Evolutionary conservation across 2,888 invertebrate species (phyloP), one percentile per base, ranked within the genome.

Genomic region (Mamestra brassicae): DNA sequence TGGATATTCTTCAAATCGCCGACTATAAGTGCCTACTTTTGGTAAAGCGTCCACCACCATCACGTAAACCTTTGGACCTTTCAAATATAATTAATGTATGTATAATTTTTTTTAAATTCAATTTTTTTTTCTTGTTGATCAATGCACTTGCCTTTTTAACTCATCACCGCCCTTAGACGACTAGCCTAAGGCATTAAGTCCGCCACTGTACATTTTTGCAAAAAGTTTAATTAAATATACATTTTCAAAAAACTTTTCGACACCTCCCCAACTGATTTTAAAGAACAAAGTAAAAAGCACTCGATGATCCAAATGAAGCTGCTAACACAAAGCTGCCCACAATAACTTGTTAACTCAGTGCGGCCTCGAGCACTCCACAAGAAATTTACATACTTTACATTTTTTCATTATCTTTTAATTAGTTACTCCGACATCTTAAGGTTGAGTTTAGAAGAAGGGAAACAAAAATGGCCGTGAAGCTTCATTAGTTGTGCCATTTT

Each of bases 361-460:
- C 81, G 77, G 80, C 86, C 87, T 71, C 72, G 71, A 75, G 80
- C 81, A 76, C 84, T 90, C 86, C 76, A 77, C 73, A 89, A 91
- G 89, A 91, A 90, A 94, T 94, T 94, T 94, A 90, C 94, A 94
- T 94, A 91, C 89, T 91, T 88, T 88, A 91, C 90, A 89, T 91
- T 92, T 91, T 87, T 92, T 93, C 93, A 94, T 94, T 94, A 92
- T 92, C 92, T 94, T 94, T 93, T 93, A 94, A 93, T 94, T 93
- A 93, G 91, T 85, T 88, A 78, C 88, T 89, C 89, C 86, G 88
- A 90, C 88, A 89, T 90, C 90, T 89, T 88, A 82, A 80, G 78
- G 87, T 78, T 72, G 84, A 85, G 78, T 90, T 88, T 84, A 85
- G 82, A 87, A 87, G 86, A 71, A 69, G 68, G 66, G 71, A 78